These are phyloP conservation scores for Leptobrachium ailaonicum DNA, from an alignment of 2,113 vertebrate species.

Conservation along the genomic window DNA sequence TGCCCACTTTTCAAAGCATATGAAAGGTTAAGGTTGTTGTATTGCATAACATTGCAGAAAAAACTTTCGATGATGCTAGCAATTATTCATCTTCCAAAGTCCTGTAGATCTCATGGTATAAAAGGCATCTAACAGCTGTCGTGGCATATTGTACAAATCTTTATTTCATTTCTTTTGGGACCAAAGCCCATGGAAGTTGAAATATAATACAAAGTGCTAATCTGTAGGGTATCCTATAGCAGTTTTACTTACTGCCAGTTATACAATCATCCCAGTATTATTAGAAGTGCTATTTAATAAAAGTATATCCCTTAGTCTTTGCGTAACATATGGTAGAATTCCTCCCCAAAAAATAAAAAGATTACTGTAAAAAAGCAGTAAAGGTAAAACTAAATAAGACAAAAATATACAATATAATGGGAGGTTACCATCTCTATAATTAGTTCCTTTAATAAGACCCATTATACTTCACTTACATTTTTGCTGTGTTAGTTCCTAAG, in stretches of 20 bases:
- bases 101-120: not conserved
- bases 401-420: no score
- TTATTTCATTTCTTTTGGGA: constrained; percentile 3
- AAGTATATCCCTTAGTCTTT: not conserved
- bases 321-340: not conserved
- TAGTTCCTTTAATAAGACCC: no score
- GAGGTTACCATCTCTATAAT: no score
- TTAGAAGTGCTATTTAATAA: not conserved
- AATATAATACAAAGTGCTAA: not conserved
- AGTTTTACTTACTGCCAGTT: not conserved
- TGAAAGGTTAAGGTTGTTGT: not conserved
- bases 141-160: constrained; percentile 3
- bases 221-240: not conserved
- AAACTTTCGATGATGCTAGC: not conserved
- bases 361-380: not conserved
- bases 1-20: no score
- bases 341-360: not conserved
- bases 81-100: not conserved
- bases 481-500: no score
- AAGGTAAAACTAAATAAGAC: no score
- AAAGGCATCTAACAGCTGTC: constrained; percentile 2
- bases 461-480: no score
- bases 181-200: not conserved
- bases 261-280: not conserved
- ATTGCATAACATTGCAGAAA: not conserved